Evolutionary conservation across 30 jellyfish, hydroid and myxozoan species (phyloP), one percentile per base, ranked within the genome.

Genomic region (Nemopilema nomurai): DNA sequence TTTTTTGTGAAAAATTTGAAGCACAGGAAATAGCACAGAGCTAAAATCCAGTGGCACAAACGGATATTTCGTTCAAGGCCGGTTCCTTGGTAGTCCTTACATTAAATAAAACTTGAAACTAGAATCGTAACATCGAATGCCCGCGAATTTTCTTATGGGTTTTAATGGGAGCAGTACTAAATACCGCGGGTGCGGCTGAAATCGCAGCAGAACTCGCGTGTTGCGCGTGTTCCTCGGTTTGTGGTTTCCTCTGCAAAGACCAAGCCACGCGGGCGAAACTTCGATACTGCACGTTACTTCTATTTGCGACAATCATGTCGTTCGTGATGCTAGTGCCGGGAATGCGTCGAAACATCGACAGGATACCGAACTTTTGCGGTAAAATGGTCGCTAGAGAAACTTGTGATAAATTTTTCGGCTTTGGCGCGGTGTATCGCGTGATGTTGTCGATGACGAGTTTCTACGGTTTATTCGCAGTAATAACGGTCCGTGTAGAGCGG

Each of bases 171-270:
- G 99, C 99, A 66, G 97, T 86, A 63, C 90, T 90, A 74, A 96
- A 90, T 65, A 94, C 99, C 88, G 99, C 99, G 77, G 99, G 99
- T 9, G 99, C 97, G 90, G 99, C 99, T 79, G 99, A 94, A 81
- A 70, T 94, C 26, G 97, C 96, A 81, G 97, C 99, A 79, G 99
- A 94, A 76, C 90, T 94, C 72, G 96, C 99, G 66, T 94, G 99
- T 80, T 94, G 99, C 81, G 99, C 99, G 70, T 90, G 97, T 62
- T 94, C 99, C 21, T 89, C 99, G 4, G 97, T 81, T 20, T 94
- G 96, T 52, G 97, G 99, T 18, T 96, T 94, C 57, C 74, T 90
- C 33, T 85, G 90, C 63, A 81, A 96, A 77, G 99, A 94, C 64
- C 81, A 79, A 74, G 99, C 99, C 0, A 94, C 99, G 18, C 87